phyloP scores from a whole-genome alignment of 2,888 invertebrate genomes.

The Neoascia interrupta region DNA sequence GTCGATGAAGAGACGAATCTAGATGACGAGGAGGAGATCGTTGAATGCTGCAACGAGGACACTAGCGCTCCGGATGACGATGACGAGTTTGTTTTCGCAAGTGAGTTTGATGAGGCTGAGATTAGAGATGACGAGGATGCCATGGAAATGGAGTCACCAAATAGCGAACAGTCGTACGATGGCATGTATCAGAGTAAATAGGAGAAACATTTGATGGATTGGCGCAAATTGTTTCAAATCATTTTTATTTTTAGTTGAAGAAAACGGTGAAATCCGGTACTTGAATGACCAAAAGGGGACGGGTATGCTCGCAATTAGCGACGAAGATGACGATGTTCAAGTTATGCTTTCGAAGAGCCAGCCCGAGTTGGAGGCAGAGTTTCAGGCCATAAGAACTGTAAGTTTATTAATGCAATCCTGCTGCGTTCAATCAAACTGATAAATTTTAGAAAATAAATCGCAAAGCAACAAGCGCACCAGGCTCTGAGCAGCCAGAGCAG shows the following conservation, averaged over 20 bases:
- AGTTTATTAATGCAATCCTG: not conserved
- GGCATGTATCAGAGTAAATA: too few species aligned
- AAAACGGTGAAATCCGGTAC: slow-evolving; percentile 76
- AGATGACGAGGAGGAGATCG: slow-evolving; percentile 10
- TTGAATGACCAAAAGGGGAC: slow-evolving; percentile 75
- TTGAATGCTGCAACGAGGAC: slow-evolving; percentile 16
- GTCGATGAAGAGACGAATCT: slow-evolving; percentile 6
- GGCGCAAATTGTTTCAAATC: too few species aligned
- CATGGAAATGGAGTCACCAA: too few species aligned
- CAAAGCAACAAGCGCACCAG: not conserved
- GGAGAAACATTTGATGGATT: too few species aligned
- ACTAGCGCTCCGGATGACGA: not conserved
- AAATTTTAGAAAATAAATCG: slow-evolving; percentile 29
- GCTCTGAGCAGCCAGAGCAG: not conserved
- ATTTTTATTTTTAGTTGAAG: slow-evolving; percentile 71
- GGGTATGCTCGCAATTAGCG: slow-evolving; percentile 72
- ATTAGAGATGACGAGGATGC: slow-evolving; percentile 16
- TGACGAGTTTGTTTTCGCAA: not conserved
- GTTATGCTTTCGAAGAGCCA: slow-evolving; percentile 73
- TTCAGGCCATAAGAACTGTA: slow-evolving; percentile 4
- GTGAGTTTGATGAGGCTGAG: slow-evolving; percentile 14
- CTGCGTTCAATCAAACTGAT: not conserved
- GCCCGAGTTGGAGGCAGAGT: not conserved
- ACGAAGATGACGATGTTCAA: slow-evolving; percentile 53
- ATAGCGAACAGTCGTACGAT: too few species aligned